Conservation (phyloP, 2,113 vertebrate species). For the Paracyprichromis sp. region DNA sequence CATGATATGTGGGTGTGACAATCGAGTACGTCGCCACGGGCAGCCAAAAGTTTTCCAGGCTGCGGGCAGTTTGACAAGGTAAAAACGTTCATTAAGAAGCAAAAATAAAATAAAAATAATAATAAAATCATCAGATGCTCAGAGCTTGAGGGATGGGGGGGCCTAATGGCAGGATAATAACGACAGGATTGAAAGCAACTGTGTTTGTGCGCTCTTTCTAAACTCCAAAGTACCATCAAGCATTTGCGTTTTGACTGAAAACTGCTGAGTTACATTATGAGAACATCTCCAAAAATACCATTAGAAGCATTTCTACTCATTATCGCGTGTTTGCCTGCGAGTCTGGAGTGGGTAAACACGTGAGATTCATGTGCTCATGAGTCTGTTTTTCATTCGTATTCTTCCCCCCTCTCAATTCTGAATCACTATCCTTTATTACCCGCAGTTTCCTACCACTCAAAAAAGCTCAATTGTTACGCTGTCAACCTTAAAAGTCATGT, state of each 20-base stretch:
- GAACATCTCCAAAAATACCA: slow-evolving; percentile 39
- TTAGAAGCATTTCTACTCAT: neutral
- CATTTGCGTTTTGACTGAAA: slow-evolving; percentile 4
- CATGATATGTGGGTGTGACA: neutral
- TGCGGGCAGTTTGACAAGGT: neutral
- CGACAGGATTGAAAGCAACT: neutral
- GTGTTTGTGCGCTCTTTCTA: neutral
- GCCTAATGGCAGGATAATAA: neutral
- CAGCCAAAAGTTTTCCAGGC: neutral
- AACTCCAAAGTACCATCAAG: slow-evolving; percentile 12
- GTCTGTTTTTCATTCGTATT: neutral
- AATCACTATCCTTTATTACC: neutral
- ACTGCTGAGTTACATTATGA: slow-evolving; percentile 3
- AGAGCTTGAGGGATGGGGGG: neutral
- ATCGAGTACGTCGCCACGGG: neutral
- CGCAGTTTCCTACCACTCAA: neutral
- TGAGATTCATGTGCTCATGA: neutral
- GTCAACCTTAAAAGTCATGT: slow-evolving; percentile 11
- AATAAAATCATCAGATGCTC: neutral
- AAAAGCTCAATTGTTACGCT: slow-evolving; percentile 22
- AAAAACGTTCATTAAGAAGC: neutral
- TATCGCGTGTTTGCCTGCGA: slow-evolving; percentile 13
- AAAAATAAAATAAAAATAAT: neutral
- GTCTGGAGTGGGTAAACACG: neutral
- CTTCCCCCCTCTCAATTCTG: neutral